phyloP scores from a whole-genome alignment of 1,140 invertebrate species.

The Drosophila chauvacae region DNA sequence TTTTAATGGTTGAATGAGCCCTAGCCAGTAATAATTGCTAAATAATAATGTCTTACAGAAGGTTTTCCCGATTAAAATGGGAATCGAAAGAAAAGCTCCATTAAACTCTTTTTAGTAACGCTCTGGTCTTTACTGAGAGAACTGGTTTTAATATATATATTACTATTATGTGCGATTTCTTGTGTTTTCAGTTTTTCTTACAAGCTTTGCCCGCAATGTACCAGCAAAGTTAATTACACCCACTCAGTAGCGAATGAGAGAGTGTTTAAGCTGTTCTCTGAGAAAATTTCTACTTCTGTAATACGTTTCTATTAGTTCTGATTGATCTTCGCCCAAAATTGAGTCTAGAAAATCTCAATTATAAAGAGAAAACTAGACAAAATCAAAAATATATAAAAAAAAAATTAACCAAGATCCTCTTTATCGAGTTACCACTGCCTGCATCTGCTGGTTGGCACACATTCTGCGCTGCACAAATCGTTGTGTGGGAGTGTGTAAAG shows the following conservation, averaged over 20 bases:
- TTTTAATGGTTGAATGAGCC: neutral
- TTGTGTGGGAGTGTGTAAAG: constrained; percentile 53
- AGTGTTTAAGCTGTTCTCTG: neutral
- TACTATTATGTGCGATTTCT: too few species aligned
- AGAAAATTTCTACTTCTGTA: neutral
- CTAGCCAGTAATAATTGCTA: neutral
- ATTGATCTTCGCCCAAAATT: neutral
- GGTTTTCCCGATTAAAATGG: too few species aligned
- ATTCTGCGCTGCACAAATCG: constrained; percentile 28
- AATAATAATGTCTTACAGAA: neutral
- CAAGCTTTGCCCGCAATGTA: neutral
- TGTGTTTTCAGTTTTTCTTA: neutral
- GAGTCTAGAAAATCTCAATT: neutral
- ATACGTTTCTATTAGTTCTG: too few species aligned
- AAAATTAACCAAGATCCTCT: too few species aligned
- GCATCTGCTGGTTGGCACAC: constrained; percentile 52
- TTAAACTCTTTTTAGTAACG: too few species aligned
- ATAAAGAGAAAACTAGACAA: neutral
- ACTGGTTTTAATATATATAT: too few species aligned
- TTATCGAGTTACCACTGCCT: constrained; percentile 15
- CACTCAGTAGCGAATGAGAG: too few species aligned
- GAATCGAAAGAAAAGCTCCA: too few species aligned
- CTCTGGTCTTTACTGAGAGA: too few species aligned
- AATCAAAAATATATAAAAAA: too few species aligned
- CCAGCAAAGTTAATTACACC: neutral